phyloP scores from a whole-genome alignment of 2,113 vertebrate species.

The Psephotus haematonotus region DNA sequence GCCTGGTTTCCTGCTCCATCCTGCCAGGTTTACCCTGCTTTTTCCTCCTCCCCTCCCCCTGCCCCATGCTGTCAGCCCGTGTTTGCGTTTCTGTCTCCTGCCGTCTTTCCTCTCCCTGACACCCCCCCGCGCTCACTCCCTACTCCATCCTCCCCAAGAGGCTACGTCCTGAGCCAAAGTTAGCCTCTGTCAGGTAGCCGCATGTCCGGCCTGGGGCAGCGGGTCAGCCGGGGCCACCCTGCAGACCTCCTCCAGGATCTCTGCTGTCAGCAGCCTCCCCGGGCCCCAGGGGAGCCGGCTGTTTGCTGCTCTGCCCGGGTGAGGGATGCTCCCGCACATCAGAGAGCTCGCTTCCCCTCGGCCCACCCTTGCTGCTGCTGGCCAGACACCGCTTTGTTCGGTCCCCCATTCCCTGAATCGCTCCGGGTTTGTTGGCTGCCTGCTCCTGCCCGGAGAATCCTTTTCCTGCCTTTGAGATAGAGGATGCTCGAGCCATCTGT shows the following conservation, averaged over 20 bases:
- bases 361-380: constrained; percentile 36
- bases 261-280: constrained; percentile 81
- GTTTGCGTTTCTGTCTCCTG: constrained; percentile 78
- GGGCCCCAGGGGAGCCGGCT: constrained; percentile 24
- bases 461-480: constrained; percentile 71
- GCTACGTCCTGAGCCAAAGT: constrained; percentile 68
- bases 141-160: constrained; percentile 60
- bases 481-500: constrained; percentile 66
- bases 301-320: constrained; percentile 8
- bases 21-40: constrained; percentile 74
- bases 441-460: constrained; percentile 51
- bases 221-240: constrained; percentile 84
- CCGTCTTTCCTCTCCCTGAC: constrained; percentile 58
- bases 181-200: constrained; percentile 69
- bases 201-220: constrained; percentile 68
- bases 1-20: constrained; percentile 78
- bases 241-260: constrained; percentile 85
- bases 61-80: constrained; percentile 67
- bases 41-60: constrained; percentile 68
- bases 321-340: constrained; percentile 56
- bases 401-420: neutral
- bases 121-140: neutral
- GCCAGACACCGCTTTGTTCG: constrained; percentile 26
- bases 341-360: constrained; percentile 37
- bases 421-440: constrained; percentile 4